Percentiles rank a stretch among this genome's conserved stretches.
phyloP scores from a whole-genome alignment of 2,113 vertebrate species.

The Octodon degus region DNA sequence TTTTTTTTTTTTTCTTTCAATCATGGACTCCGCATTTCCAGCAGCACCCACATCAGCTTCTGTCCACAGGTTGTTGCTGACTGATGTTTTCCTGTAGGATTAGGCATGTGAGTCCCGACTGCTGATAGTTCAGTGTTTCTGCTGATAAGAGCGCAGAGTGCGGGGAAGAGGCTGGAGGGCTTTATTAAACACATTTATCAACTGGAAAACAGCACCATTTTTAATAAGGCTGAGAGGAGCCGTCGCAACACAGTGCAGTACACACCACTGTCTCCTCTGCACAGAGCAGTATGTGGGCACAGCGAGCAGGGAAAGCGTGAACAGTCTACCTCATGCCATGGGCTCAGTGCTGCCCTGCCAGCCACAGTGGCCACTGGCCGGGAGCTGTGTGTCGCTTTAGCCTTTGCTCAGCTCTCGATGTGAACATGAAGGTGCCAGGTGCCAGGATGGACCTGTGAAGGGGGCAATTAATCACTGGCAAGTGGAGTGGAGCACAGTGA shows the following conservation, averaged over 20 bases:
- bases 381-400: not conserved
- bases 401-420: not conserved
- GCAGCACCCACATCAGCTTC: not conserved
- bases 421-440: accelerated
- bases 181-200: constrained; percentile 56
- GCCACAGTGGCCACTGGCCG: not conserved
- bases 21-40: not conserved
- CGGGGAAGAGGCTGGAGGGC: not conserved
- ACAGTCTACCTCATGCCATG: accelerated
- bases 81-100: not conserved
- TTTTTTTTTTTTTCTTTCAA: not conserved
- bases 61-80: not conserved
- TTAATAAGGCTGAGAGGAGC: not conserved
- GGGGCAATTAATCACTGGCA: not conserved
- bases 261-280: not conserved
- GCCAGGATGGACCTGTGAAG: accelerated
- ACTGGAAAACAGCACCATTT: not conserved
- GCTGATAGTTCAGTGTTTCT: not conserved
- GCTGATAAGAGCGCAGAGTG: not conserved
- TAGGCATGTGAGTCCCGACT: not conserved
- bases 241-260: not conserved
- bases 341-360: not conserved
- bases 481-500: not conserved
- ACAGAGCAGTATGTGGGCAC: not conserved
- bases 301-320: accelerated